Conservation (phyloP, 1,140 invertebrate genomes). For the Caenorhabditis latens region DNA sequence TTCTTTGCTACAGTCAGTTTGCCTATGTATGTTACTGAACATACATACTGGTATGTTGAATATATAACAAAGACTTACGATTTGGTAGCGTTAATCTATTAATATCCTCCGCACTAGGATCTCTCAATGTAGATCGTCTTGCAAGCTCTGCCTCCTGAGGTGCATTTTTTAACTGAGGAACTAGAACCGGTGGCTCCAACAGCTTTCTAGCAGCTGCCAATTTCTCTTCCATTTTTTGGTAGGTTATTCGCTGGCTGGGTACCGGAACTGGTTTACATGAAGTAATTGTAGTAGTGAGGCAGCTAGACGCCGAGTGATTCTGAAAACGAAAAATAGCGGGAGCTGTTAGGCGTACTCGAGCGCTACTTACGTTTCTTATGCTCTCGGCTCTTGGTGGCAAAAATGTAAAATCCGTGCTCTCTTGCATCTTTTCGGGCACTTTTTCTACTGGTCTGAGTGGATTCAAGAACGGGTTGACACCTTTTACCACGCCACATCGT, state of each 20-base stretch:
- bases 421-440: slow-evolving; percentile 63
- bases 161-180: neutral
- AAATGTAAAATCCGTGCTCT: slow-evolving; percentile 76
- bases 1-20: too few species aligned
- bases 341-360: too few species aligned
- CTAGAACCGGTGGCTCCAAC: neutral
- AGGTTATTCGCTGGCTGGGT: slow-evolving; percentile 74
- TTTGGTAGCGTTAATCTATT: slow-evolving; percentile 63
- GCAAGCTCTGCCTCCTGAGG: neutral
- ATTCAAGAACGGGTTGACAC: neutral
- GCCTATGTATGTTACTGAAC: too few species aligned
- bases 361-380: neutral
- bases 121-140: neutral
- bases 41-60: too few species aligned
- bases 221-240: slow-evolving; percentile 73
- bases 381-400: slow-evolving; percentile 69
- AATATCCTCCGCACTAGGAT: slow-evolving; percentile 51
- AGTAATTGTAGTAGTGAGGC: slow-evolving; percentile 7
- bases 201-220: slow-evolving; percentile 16
- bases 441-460: neutral
- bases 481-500: neutral
- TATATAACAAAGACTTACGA: slow-evolving; percentile 57
- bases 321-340: neutral
- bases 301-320: too few species aligned
- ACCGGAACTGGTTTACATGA: slow-evolving; percentile 74